These are phyloP conservation scores for Phycodurus eques DNA, from an alignment of 2,113 vertebrate species.

Conservation along the genomic window DNA sequence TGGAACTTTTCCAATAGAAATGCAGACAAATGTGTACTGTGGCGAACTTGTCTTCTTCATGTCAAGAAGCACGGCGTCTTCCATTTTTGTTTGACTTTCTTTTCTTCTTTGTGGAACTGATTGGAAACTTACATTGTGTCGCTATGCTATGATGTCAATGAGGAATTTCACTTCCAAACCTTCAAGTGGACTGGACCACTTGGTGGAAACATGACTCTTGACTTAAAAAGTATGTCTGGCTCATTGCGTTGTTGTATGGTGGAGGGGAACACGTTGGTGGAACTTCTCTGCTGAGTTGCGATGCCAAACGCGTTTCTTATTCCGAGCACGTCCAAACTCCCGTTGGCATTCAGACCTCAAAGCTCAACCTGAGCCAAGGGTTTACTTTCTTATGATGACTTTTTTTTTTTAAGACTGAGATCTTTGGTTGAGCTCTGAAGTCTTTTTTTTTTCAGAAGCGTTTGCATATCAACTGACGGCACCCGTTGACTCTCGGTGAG, in stretches of 20 bases:
- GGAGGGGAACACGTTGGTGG: not conserved
- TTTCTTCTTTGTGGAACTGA: too few species aligned
- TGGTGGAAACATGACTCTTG: too few species aligned
- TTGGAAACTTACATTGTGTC: too few species aligned
- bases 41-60: too few species aligned
- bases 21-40: too few species aligned
- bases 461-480: constrained; percentile 1
- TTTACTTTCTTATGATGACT: constrained; percentile 43
- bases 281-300: not conserved
- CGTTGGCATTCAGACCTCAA: constrained; percentile 48
- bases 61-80: too few species aligned
- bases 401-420: constrained; percentile 29
- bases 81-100: too few species aligned
- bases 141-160: too few species aligned
- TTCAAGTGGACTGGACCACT: too few species aligned
- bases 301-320: constrained; percentile 18
- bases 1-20: too few species aligned
- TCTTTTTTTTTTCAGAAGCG: constrained; percentile 27
- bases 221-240: not conserved
- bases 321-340: constrained; percentile 44
- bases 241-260: not conserved
- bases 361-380: constrained; percentile 35
- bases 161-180: too few species aligned
- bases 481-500: not conserved
- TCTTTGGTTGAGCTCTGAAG: constrained; percentile 29